phyloP scores from a whole-genome alignment of 37 sponge, comb jelly and placozoan genomes.

The Bolinopsis microptera region DNA sequence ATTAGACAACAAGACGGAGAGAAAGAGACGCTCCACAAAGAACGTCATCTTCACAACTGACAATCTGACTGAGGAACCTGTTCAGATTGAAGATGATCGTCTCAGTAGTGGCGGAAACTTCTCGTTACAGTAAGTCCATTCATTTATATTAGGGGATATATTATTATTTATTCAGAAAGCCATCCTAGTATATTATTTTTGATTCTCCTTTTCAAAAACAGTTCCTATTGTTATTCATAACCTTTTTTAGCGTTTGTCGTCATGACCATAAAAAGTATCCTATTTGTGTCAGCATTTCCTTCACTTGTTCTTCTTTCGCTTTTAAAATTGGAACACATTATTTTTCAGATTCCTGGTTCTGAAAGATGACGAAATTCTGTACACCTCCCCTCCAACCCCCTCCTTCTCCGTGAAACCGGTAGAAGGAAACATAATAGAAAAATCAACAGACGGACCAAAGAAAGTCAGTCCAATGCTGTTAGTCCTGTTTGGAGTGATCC shows the following conservation, averaged over 20 bases:
- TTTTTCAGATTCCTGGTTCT: slow-evolving; percentile 35
- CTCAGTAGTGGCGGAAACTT: not conserved
- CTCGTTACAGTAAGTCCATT: slow-evolving; percentile 34
- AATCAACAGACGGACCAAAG: not conserved
- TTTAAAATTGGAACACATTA: no score
- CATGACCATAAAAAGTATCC: no score
- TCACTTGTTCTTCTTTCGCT: no score
- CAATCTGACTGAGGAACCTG: not conserved
- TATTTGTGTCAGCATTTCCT: no score
- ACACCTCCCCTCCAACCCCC: slow-evolving; percentile 37
- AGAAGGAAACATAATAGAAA: not conserved
- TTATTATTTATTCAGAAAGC: no score
- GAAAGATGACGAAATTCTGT: not conserved
- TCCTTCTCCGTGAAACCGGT: slow-evolving; percentile 1
- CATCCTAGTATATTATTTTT: no score
- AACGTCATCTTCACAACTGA: not conserved
- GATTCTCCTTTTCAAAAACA: no score
- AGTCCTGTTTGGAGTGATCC: slow-evolving; percentile 42
- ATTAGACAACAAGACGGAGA: not conserved
- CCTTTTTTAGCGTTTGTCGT: no score
- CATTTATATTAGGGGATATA: no score
- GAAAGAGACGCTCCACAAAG: not conserved
- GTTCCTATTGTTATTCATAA: no score
- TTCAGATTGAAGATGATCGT: not conserved
- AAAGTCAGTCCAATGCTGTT: not conserved